Percentiles rank a stretch among this genome's conserved stretches.
Conservation (phyloP, 2,113 vertebrate species). For the Aptenodytes forsteri region DNA sequence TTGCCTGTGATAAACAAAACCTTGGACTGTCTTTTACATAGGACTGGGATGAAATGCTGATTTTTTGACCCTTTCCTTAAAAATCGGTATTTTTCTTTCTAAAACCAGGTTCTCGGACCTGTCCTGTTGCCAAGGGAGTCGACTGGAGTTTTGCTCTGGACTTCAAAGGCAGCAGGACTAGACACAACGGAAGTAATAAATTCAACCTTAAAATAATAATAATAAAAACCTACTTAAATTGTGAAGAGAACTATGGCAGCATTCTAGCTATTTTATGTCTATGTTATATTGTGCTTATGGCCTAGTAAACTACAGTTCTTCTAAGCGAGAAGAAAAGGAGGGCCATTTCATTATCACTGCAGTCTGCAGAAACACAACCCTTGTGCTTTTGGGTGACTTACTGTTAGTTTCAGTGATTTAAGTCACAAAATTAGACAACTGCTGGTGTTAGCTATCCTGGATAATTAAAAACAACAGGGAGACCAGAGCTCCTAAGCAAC, state of each 20-base stretch:
- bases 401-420: constrained; percentile 49
- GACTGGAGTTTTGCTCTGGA: background rate
- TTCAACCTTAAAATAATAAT: constrained; percentile 46
- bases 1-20: constrained; percentile 73
- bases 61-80: constrained; percentile 49
- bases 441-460: constrained; percentile 65
- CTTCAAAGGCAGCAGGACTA: constrained; percentile 32
- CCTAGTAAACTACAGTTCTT: constrained; percentile 56
- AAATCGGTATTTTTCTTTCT: constrained; percentile 1
- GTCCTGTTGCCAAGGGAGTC: background rate
- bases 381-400: constrained; percentile 77
- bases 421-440: constrained; percentile 52
- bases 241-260: constrained; percentile 49
- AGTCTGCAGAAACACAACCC: constrained; percentile 64
- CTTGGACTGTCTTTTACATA: constrained; percentile 67
- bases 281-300: constrained; percentile 62
- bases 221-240: background rate
- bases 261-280: constrained; percentile 17
- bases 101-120: background rate
- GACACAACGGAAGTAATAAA: constrained; percentile 28
- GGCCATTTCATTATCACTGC: constrained; percentile 62
- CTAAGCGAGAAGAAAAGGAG: constrained; percentile 52
- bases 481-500: background rate
- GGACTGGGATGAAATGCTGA: constrained; percentile 74
- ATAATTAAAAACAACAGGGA: background rate